phyloP scores from a whole-genome alignment of 2,888 invertebrate species.

The Luperina nickerlii region DNA sequence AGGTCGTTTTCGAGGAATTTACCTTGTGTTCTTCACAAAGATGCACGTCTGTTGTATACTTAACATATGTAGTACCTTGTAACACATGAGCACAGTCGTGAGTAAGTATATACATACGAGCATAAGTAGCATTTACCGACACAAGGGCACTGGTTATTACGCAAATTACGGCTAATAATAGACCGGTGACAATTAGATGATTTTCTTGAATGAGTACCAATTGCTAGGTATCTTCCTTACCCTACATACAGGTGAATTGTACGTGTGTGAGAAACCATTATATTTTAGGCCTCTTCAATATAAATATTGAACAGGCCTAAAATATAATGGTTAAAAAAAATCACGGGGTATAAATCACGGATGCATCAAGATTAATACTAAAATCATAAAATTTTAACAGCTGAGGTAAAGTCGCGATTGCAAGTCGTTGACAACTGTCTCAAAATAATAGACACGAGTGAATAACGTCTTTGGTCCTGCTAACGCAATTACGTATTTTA shows the following conservation, averaged over 20 bases:
- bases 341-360: too few relatives aligned
- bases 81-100: constrained; percentile 45
- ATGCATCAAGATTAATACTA: neutral
- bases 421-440: neutral
- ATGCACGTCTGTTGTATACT: constrained; percentile 7
- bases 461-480: neutral
- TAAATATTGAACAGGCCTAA: too few relatives aligned
- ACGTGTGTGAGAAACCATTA: constrained; percentile 33
- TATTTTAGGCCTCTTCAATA: constrained; percentile 11
- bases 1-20: constrained; percentile 3
- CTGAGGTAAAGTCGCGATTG: neutral
- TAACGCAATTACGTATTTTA: neutral
- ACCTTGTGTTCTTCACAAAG: neutral
- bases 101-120: constrained; percentile 46
- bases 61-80: constrained; percentile 24
- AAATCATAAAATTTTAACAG: neutral
- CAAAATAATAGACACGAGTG: neutral
- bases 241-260: constrained; percentile 60
- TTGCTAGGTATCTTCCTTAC: constrained; percentile 73
- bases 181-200: constrained; percentile 82
- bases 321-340: too few relatives aligned
- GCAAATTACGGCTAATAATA: constrained; percentile 83
- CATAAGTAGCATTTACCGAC: constrained; percentile 69
- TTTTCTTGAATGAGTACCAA: constrained; percentile 79
- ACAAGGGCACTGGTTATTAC: constrained; percentile 81